phyloP scores from a whole-genome alignment of 2,797 vertebrate species.

The Heterohyrax brucei region DNA sequence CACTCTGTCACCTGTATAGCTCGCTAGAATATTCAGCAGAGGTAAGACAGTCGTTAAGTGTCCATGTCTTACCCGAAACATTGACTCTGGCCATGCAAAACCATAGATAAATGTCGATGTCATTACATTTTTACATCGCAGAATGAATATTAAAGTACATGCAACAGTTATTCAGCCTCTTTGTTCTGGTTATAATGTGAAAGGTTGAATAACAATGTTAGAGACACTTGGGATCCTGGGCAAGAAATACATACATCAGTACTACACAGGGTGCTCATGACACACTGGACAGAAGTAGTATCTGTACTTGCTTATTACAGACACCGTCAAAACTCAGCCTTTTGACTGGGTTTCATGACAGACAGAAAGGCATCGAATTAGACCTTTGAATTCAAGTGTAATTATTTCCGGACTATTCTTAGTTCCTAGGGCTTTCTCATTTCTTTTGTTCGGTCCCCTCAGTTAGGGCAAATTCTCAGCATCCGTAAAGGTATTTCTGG shows the following conservation, averaged over 20 bases:
- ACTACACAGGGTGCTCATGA: conserved; percentile 87
- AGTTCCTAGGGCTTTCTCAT: background rate
- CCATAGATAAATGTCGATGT: conserved; percentile 90
- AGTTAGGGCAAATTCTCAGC: background rate
- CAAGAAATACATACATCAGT: conserved; percentile 92
- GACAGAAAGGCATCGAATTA: background rate
- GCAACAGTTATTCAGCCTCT: conserved; percentile 91
- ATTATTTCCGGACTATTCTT: background rate
- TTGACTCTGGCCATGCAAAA: conserved; percentile 94
- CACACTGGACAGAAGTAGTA: conserved; percentile 16
- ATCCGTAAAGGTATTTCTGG: no score
- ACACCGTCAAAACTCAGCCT: conserved; percentile 64
- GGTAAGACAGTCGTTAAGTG: conserved; percentile 91
- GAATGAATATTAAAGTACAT: conserved; percentile 92
- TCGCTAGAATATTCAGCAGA: conserved; percentile 93
- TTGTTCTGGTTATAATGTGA: conserved; percentile 91
- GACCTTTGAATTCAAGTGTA: background rate
- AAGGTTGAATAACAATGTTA: conserved; percentile 91
- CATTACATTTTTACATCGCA: conserved; percentile 93
- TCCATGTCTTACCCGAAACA: conserved; percentile 93
- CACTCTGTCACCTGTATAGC: conserved; percentile 92
- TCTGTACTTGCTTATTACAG: conserved; percentile 64
- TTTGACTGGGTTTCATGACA: background rate
- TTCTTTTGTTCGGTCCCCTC: no score
- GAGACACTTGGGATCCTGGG: conserved; percentile 89